Percentiles rank a stretch among this genome's conserved stretches.
Evolutionary conservation across 2,888 invertebrate species (phyloP).

Genomic region (Athripsodes cinereus): DNA sequence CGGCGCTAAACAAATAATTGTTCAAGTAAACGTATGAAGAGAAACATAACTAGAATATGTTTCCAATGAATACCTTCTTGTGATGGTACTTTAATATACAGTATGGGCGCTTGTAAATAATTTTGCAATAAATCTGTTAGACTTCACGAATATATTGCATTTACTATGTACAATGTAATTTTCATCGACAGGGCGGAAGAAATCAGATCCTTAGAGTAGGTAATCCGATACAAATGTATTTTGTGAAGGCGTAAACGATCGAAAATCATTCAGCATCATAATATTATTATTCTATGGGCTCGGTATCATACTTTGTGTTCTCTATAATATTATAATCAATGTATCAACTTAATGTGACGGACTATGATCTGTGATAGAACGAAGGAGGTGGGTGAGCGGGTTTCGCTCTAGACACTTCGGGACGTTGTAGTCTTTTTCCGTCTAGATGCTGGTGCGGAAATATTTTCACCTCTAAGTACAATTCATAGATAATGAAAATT

Average conservation of each 20-base stretch:
- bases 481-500: no score
- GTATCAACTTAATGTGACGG: neutral
- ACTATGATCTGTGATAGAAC: neutral
- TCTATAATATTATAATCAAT: neutral
- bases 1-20: no score
- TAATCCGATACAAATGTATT: neutral
- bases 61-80: no score
- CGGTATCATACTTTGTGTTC: neutral
- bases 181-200: slow-evolving; percentile 1
- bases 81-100: neutral
- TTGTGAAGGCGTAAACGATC: slow-evolving; percentile 1
- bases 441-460: no score
- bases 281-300: neutral
- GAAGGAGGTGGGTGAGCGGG: neutral
- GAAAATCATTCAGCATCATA: neutral
- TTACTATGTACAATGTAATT: neutral
- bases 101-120: neutral
- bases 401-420: neutral
- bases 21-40: no score
- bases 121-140: neutral
- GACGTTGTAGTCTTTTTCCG: no score
- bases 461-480: no score
- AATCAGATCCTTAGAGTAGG: neutral
- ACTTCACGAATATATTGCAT: neutral
- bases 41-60: no score